Percentiles rank a stretch among this genome's conserved stretches.
Conservation (phyloP, 2,888 invertebrate genomes). For the Pterostichus niger region DNA sequence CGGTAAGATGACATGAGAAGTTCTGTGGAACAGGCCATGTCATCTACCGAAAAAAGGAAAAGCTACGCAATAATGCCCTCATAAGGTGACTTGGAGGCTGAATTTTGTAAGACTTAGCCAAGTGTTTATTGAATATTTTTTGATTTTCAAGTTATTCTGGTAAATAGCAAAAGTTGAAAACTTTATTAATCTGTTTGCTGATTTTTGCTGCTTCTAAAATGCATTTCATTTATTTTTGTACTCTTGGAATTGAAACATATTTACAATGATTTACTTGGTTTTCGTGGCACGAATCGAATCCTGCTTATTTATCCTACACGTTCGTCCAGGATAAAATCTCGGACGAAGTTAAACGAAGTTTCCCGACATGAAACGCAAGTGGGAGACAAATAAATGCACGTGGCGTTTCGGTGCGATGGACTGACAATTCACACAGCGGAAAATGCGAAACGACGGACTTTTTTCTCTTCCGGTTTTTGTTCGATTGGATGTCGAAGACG, state of each 20-base stretch:
- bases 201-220: too few relatives aligned
- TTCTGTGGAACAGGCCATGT: too few relatives aligned
- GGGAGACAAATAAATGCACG: constrained; percentile 34
- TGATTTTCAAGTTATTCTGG: too few relatives aligned
- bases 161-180: too few relatives aligned
- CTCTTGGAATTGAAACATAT: neutral
- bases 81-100: too few relatives aligned
- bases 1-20: too few relatives aligned
- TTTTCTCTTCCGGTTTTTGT: constrained; percentile 39
- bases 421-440: neutral
- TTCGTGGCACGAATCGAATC: constrained; percentile 24
- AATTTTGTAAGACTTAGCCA: too few relatives aligned
- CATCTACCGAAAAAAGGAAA: too few relatives aligned
- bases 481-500: constrained; percentile 44
- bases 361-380: neutral
- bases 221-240: neutral
- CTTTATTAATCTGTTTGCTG: too few relatives aligned
- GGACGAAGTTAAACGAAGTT: constrained; percentile 1
- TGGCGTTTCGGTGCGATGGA: neutral
- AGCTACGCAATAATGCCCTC: too few relatives aligned
- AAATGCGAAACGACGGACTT: constrained; percentile 12
- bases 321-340: neutral
- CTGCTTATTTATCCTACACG: constrained; percentile 16
- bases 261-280: constrained; percentile 39
- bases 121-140: too few relatives aligned